Evolutionary conservation across 2,797 vertebrate genomes (phyloP), one percentile per base, ranked within the genome.

Genomic region (Apodemus agrarius): DNA sequence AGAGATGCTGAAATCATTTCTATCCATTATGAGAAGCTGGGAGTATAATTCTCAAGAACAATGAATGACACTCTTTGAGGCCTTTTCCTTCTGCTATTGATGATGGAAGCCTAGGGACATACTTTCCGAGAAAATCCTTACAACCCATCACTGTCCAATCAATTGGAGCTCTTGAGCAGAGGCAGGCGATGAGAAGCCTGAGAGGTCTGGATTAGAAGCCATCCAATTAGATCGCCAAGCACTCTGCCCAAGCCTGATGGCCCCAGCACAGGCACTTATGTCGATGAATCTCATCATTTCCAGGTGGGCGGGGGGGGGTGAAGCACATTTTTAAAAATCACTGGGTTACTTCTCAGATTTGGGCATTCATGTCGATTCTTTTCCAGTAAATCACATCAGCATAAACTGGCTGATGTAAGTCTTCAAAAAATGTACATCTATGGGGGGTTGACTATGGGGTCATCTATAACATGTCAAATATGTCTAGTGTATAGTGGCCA

Each of bases 51-150:
- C 95, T 96, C 75, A 89, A 92, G 67, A 95, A 94, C 87, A 94
- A 88, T 76, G 85, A 96, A 54, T 82, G 78, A 37, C 78, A 90
- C 86, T 95, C 94, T 86, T 84, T 49, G 82, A 89, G 65, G 69
- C 46, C 88, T 89, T 22, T 81, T 89, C 90, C 69, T 54, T 92
- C 52, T 76, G 89, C 75, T 91, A 81, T 84, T 96, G 93, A 95
- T 2, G 1, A n/a, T 40, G 49, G 75, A 95, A 93, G 93, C 88
- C 82, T 21, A 84, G 92, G 75, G 84, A 96, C 54, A 89, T 26
- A 26, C 81, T 95, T 94, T 94, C 96, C 0, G 34, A 95, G 97
- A 96, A 97, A 97, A 97, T 91, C 91, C 95, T 87, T 94, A 67
- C 34, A 90, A 83, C 93, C 79, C 94, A 84, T 95, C 94, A 92